phyloP scores from a whole-genome alignment of 2,888 invertebrate genomes.

The Thecocarcelia acutangulata region DNA sequence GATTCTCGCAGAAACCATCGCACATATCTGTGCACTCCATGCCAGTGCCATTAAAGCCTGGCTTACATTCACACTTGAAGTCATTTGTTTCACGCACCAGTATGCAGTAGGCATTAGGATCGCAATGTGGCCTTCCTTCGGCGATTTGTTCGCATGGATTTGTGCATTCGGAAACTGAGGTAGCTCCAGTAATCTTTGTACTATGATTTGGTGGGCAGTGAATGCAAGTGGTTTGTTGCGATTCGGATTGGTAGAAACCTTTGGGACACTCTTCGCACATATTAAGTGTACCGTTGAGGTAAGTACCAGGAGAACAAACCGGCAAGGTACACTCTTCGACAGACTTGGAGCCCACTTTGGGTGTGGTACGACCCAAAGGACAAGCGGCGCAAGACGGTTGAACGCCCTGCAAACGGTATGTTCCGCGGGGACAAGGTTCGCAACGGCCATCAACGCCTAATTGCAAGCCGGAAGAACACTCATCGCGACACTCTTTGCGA shows the following conservation, averaged over 20 bases:
- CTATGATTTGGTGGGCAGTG: constrained; percentile 95
- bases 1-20: constrained; percentile 92
- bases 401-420: constrained; percentile 91
- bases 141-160: constrained; percentile 93
- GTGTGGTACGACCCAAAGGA: constrained; percentile 94
- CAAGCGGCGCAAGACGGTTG: constrained; percentile 94
- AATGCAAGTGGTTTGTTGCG: constrained; percentile 92
- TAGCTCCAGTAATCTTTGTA: constrained; percentile 90
- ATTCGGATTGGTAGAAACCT: constrained; percentile 94
- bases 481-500: constrained; percentile 93
- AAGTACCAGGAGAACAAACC: constrained; percentile 91
- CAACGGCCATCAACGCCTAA: constrained; percentile 93
- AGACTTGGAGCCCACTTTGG: constrained; percentile 90
- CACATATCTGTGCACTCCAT: constrained; percentile 91
- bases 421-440: constrained; percentile 94
- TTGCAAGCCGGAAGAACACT: constrained; percentile 90
- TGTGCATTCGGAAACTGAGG: constrained; percentile 90
- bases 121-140: constrained; percentile 91
- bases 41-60: constrained; percentile 95
- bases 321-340: constrained; percentile 96
- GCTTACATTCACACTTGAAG: constrained; percentile 95
- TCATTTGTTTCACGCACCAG: constrained; percentile 91
- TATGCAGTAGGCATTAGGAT: constrained; percentile 92
- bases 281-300: constrained; percentile 92
- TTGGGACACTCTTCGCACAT: constrained; percentile 93